Conservation (phyloP, 2,888 invertebrate species). For the Agrypnus murinus region DNA sequence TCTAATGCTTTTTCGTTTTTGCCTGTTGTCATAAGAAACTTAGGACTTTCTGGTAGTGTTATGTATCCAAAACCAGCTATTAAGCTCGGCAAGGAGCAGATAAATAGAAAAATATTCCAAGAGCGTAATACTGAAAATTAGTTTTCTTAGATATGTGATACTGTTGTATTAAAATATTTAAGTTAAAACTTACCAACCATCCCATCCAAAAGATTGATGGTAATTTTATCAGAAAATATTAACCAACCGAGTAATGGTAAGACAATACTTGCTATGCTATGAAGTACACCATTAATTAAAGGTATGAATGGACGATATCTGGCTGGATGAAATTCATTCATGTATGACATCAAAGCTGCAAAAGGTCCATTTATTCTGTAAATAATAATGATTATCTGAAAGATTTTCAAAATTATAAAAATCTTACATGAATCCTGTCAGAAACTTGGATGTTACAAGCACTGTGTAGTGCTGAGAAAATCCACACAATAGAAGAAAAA, state of each 20-base stretch:
- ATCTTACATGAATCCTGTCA: slow-evolving; percentile 84
- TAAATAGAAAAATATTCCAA: slow-evolving; percentile 78
- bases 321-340: slow-evolving; percentile 83
- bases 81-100: slow-evolving; percentile 79
- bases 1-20: slow-evolving; percentile 78
- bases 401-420: background rate
- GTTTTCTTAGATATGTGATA: background rate
- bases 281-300: slow-evolving; percentile 79
- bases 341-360: slow-evolving; percentile 81
- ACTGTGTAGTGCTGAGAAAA: slow-evolving; percentile 79
- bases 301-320: slow-evolving; percentile 79
- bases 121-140: slow-evolving; percentile 73
- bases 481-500: slow-evolving; percentile 78
- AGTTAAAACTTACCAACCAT: slow-evolving; percentile 23
- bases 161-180: background rate
- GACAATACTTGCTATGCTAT: slow-evolving; percentile 77
- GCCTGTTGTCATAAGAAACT: slow-evolving; percentile 83
- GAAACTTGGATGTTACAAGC: slow-evolving; percentile 81
- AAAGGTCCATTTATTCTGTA: slow-evolving; percentile 81
- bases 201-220: slow-evolving; percentile 61
- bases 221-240: slow-evolving; percentile 78
- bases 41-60: slow-evolving; percentile 85
- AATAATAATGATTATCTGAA: slow-evolving; percentile 37
- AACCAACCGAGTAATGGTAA: slow-evolving; percentile 83
- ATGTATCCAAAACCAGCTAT: slow-evolving; percentile 77